Evolutionary conservation across 30 jellyfish, hydroid and myxozoan genomes (phyloP), one percentile per base, ranked within the genome.

Genomic region (Cassiopea xamachana): DNA sequence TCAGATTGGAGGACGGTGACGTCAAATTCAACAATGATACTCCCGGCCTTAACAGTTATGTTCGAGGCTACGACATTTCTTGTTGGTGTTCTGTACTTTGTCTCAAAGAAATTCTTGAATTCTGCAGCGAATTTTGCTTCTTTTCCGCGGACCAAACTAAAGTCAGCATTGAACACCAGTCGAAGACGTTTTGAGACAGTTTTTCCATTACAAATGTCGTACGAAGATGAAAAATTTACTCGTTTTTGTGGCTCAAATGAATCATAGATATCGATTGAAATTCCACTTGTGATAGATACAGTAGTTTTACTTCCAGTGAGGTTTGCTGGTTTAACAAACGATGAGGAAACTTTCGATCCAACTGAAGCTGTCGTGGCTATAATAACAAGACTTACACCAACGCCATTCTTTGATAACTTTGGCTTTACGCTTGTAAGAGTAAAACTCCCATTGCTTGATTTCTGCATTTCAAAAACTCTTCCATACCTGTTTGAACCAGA

Each of bases 1-100:
- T 85, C 86, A 48, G 92, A 73, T 67, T 76, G 73, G 68, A 85
- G 19, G 18, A 75, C 82, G 9, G 73, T 73, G 81, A 93, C 91
- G 74, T 80, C 82, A 69, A 83, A 88, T 17, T 75, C 91, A 48
- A 93, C 98, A 1, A 93, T 69, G 59, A 94, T 90, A 77, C 98
- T 90, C 2, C 98, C 98, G 43, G 87, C 89, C 3, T 51, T 83
- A 51, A 87, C 97, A 18, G 91, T 77, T 73, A 90, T 70, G 84
- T 82, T 86, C 19, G 94, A 50, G 2, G 87, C 94, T 1, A 89
- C 84, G 47, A 91, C 97, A 12, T 77, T 84, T 18, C 97, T 70
- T 19, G 89, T 49, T 15, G 88, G 75, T n/a, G 81, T 73, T 14
- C 78, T 61, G 88, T 89, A 91, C 68, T 89, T 79, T 1, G 77